Base-by-base conservation (phyloP, 1,140 invertebrate species). In the Ostrea edulis region DNA sequence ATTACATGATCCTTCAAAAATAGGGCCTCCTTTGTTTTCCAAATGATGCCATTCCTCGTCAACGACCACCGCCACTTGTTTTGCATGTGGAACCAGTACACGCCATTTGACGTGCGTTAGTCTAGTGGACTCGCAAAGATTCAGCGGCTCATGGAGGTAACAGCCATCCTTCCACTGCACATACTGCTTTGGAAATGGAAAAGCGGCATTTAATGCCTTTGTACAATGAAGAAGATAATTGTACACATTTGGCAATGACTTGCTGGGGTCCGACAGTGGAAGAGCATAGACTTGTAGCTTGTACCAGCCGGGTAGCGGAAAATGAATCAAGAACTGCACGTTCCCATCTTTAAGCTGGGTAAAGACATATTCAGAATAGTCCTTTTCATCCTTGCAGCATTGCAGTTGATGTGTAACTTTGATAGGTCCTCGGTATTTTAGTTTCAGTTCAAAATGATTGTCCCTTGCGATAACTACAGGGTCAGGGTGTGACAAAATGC, bases 121-220 rank as follows among this genome's bases (percentile, higher is more conserved):
- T 62, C 89, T 88, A 35, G 88, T 89, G n/a, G 87, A 86, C 20
- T 91, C 87, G 87, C 91, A 87, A 11, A 93, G 89, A 29, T 93
- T 91, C 20, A 92, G 20, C 4, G 94, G 94, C 22, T 92, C 91
- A 68, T 90, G 89, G 14, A 95, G 90, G 89, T 89, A 94, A 86
- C 94, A 95, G 2, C 94, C 94, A n/a, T 95, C 94, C 86, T 94
- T 94, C 94, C 94, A 95, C 68, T 94, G 94, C 17, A 92, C 93
- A 87, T 93, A 95, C 90, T 95, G 94, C 85, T 93, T 92, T 11
- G 94, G 94, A 91, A 91, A 95, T 20, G 92, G 90, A 55, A 90
- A 88, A 1, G 91, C 91, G 0, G 92, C 71, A 9, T 87, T 84
- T 35, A 62, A 44, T 29, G 85, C 87, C 29, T 86, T 81, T 0